Base-by-base conservation (phyloP, 1,140 invertebrate genomes). In the Dryas iulia region DNA sequence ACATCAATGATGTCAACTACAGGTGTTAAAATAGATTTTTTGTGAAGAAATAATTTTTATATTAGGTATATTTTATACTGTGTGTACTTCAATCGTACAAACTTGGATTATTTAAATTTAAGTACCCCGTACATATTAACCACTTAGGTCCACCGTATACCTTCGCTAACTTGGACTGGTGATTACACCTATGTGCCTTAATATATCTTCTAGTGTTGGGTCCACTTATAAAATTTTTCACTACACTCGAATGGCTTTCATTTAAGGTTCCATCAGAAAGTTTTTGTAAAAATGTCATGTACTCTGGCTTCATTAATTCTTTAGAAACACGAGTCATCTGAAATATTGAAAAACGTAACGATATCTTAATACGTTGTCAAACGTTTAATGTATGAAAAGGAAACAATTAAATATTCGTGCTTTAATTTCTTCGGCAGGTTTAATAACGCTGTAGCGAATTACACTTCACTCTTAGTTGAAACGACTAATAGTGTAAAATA, bases 151-250 rank as follows among this genome's bases (percentile, higher is more conserved):
- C 85, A 6, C 87, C 86, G 35, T 87, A 84, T 26, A 91, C 59
- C 72, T 67, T 82, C 1, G 85, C 72, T 1, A 90, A 59, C 62
- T 79, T 82, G 5, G 86, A 87, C 68, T 89, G 85, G 58, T 90
- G 80, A 60, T 91, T 91, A 61, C 89, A 91, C 77, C 89, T 78
- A 57, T 91, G 87, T 57, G 87, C 84, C 72, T 90, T 90, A 3
- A 90, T 89, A 62, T 88, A 91, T 73, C 89, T 78, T 64, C 89
- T 73, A 47, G 86, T 87, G 59, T 85, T 72, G 5, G 83, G 71
- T n/a, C 84, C 84, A 35, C 71, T 74, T 7, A 89, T 65, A 53
- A 89, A 73, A 59, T 82, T 87, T 62, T 89, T 87, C 21, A 82
- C 59, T 25, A 87, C 54, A 59, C 64, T 80, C 61, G 74, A 71